Conservation (phyloP, 2,113 vertebrate species). For the Silurus meridionalis region DNA sequence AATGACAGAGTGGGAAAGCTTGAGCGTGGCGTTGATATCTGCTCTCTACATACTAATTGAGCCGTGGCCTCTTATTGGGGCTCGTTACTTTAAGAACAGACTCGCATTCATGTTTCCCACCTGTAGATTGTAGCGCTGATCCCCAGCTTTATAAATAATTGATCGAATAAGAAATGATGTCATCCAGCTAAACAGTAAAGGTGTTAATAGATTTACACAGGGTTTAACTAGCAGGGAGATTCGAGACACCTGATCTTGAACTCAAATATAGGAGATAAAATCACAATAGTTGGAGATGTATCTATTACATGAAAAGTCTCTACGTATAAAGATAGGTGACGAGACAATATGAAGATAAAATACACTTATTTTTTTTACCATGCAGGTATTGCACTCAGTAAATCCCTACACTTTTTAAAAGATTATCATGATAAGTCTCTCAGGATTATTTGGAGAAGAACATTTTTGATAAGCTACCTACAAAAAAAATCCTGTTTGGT, state of each 20-base stretch:
- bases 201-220: not conserved
- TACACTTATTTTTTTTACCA: not conserved
- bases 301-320: not conserved
- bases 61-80: not conserved
- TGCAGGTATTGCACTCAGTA: not conserved
- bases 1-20: constrained; percentile 10
- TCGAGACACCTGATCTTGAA: not conserved
- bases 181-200: not conserved
- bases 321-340: not conserved
- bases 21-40: constrained; percentile 14
- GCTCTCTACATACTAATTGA: constrained; percentile 11
- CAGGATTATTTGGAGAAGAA: not conserved
- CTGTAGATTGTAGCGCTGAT: constrained; percentile 32
- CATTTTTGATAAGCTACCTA: not conserved
- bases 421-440: not conserved
- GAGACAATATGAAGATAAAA: not conserved
- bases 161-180: not conserved
- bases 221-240: not conserved
- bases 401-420: not conserved
- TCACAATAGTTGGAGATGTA: not conserved
- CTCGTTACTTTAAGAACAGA: constrained; percentile 8
- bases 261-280: not conserved
- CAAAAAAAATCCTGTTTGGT: too few relatives aligned
- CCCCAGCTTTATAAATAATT: constrained; percentile 22
- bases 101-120: constrained; percentile 2